Evolutionary conservation across 2,113 vertebrate genomes (phyloP).

Genomic region (Caranx ignobilis): DNA sequence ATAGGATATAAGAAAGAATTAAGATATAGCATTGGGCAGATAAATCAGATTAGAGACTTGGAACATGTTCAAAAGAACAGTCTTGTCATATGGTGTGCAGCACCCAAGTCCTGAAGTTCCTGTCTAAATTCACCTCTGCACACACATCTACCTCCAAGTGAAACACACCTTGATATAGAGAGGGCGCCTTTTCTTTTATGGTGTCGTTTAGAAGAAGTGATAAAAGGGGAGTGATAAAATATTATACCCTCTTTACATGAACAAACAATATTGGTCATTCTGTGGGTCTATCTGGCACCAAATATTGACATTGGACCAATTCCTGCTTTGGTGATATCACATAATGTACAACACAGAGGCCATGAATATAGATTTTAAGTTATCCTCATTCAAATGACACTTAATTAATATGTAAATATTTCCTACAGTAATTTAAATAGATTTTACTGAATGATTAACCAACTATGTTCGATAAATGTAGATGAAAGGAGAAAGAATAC

Average conservation of each 20-base stretch:
- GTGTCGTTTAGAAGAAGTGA: background rate
- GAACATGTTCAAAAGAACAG: background rate
- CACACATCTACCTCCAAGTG: background rate
- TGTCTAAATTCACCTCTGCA: constrained; percentile 20
- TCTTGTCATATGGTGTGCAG: background rate
- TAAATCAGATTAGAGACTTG: background rate
- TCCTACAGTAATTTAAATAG: background rate
- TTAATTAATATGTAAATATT: background rate
- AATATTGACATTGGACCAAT: background rate
- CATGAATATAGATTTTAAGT: no score
- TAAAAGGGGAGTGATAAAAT: background rate
- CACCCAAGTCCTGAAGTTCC: background rate
- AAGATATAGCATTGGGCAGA: background rate
- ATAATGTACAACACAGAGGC: background rate
- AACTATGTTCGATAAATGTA: background rate
- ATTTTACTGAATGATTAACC: background rate
- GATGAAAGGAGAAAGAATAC: background rate
- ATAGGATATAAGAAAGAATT: background rate
- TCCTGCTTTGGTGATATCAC: background rate
- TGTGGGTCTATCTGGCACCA: background rate
- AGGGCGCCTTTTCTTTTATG: background rate
- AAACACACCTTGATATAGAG: constrained; percentile 26
- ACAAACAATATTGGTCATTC: background rate
- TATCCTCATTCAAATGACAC: background rate
- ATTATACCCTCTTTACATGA: background rate